Base-by-base conservation (phyloP, 1,140 invertebrate genomes). In the Triops longicaudatus region DNA sequence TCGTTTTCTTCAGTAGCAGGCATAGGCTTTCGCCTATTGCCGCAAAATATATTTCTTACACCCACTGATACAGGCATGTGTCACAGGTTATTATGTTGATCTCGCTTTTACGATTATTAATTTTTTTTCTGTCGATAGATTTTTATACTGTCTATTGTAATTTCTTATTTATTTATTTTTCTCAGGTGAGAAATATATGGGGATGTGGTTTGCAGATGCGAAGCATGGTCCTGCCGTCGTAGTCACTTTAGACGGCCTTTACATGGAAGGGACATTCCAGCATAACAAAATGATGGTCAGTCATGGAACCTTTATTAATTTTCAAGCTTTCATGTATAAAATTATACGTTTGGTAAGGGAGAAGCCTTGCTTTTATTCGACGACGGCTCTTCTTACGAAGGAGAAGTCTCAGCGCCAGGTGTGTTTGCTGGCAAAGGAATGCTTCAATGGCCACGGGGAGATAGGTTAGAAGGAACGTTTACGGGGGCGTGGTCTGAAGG, bases 301-400 rank as follows among this genome's bases (percentile, higher is more conserved):
- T 63, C 10, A 63, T 14, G 4, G 50, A 22, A 1, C 50, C 17
- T 63, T 17, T 63, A 0, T 17, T 63, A 22, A n/a, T 63, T 9
- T 63, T 5, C n/a, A 9, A 22, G 50, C 50, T 10, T 22, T 63
- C 3, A 6, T 63, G 5, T 63, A 63, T 14, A 63, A 22, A 22
- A 6, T 63, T 63, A 14, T 26, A 76, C 74, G 43, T 63, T 74
- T 28, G 77, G 79, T 17, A 80, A 92, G 90, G 93, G 94, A 41
- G 88, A 90, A 81, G 93, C 93, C 14, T 86, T 96, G 14, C 94
- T 95, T 88, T 88, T 95, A 22, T 92, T 95, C 79, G 92, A 95
- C 83, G 93, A 96, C 82, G 91, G 91, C 71, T 93, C 92, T 17
- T 91, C 92, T 84, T 96, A 94, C 81, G 93, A 96, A 84, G 94